Evolutionary conservation across 1,140 invertebrate genomes (phyloP), one percentile per base, ranked within the genome.

Genomic region (Pantala flavescens): DNA sequence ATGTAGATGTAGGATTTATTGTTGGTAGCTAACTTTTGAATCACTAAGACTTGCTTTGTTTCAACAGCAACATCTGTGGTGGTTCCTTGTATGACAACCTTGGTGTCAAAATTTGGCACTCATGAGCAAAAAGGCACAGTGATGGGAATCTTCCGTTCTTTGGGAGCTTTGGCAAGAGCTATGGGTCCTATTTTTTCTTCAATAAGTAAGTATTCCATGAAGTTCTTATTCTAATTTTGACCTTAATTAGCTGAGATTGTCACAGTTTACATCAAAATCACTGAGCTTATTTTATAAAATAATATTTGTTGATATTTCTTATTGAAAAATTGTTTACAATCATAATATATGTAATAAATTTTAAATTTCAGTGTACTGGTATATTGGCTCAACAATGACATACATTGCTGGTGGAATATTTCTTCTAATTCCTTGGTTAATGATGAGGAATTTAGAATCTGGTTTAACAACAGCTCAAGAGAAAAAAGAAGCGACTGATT

Each of bases 161-260:
- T 99, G 21, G 97, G 97, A 21, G 94, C 96, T 12, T 84, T 99
- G 23, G 96, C 96, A 28, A 85, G 97, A 78, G 95, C 94, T n/a
- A 81, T 95, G 43, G 97, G 97, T 23, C 97, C 97, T 10, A 83
- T 98, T 71, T 79, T 95, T n/a, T 90, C 93, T 70, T 94, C 93
- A 75, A 85, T 91, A 77, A 86, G 89, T 91, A 81, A 82, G 79
- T 81, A 63, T n/a, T n/a, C n/a, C n/a, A n/a, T n/a, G n/a, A n/a
- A 49, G 63, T 71, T 49, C 49, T 28, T n/a, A n/a, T n/a, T n/a
- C n/a, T n/a, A n/a, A n/a, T n/a, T n/a, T n/a, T n/a, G n/a, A n/a
- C n/a, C n/a, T n/a, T n/a, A n/a, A n/a, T n/a, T n/a, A n/a, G n/a
- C n/a, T n/a, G n/a, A n/a, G n/a, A n/a, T n/a, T n/a, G n/a, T n/a